Conservation (phyloP, 2,113 vertebrate genomes). For the Tor tambroides region DNA sequence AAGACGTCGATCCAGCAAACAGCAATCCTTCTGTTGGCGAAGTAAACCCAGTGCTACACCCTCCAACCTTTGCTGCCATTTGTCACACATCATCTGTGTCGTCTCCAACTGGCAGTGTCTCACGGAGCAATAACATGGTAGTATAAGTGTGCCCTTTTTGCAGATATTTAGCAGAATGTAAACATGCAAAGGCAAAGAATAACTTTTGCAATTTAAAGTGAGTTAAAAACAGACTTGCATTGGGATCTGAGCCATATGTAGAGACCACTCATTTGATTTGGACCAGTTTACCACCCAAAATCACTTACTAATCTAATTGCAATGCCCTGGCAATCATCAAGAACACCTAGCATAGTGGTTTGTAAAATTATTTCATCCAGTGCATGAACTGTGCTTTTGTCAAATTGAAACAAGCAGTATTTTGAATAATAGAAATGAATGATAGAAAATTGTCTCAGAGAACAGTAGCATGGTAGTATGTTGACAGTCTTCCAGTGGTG, state of each 20-base stretch:
- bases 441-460: no score
- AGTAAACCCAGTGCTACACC: constrained; percentile 72
- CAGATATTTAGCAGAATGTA: background rate
- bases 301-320: no score
- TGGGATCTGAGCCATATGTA: background rate
- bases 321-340: background rate
- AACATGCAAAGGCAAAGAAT: background rate
- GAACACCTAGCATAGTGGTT: no score
- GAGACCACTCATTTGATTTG: background rate
- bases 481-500: no score
- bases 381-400: no score
- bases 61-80: constrained; percentile 80
- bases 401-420: background rate
- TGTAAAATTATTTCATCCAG: no score
- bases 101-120: constrained; percentile 64
- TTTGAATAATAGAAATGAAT: no score
- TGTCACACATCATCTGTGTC: constrained; percentile 76
- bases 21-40: background rate
- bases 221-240: background rate
- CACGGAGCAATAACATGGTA: constrained; percentile 76
- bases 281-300: background rate
- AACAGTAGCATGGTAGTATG: no score
- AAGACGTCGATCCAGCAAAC: background rate
- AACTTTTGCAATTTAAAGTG: background rate
- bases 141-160: constrained; percentile 33